A percentile compares a stretch with the other conserved stretches of the same genome.
Evolutionary conservation across 1,140 invertebrate genomes (phyloP).

Genomic region (Wiebesia pumilae): DNA sequence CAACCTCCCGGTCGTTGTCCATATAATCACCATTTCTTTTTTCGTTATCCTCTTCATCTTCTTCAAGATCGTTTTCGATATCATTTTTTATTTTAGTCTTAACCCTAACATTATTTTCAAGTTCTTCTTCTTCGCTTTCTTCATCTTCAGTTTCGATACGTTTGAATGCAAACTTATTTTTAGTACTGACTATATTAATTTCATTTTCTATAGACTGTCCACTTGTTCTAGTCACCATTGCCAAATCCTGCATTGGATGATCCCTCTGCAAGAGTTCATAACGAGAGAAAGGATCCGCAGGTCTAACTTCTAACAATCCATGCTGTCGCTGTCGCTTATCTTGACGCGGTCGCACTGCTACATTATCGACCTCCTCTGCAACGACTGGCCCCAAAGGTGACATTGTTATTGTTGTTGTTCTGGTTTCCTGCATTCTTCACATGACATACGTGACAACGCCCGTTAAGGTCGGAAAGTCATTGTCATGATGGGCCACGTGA

Average conservation of each 20-base stretch:
- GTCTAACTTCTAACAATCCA: conserved; percentile 67
- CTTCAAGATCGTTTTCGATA: conserved; percentile 55
- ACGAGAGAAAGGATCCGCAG: conserved; percentile 65
- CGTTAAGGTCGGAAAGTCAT: background rate
- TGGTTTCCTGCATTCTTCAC: conserved; percentile 68
- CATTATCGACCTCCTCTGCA: conserved; percentile 63
- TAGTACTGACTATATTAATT: background rate
- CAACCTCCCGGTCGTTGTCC: conserved; percentile 58
- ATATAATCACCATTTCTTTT: conserved; percentile 52
- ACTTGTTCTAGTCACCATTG: background rate
- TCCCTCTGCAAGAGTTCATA: conserved; percentile 63
- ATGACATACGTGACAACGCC: background rate
- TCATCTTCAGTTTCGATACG: background rate
- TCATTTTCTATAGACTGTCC: background rate
- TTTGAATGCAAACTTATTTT: background rate
- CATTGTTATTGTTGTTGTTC: conserved; percentile 55
- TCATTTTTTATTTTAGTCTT: background rate
- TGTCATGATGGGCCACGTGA: background rate
- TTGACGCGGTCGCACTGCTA: conserved; percentile 58
- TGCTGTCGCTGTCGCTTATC: conserved; percentile 57
- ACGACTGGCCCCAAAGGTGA: conserved; percentile 68
- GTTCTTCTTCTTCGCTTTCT: background rate
- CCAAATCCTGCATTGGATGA: conserved; percentile 42
- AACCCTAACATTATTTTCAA: background rate
- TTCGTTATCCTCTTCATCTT: conserved; percentile 62